phyloP scores from a whole-genome alignment of 35 echinoderm and acorn worm species.

The Apostichopus californicus region DNA sequence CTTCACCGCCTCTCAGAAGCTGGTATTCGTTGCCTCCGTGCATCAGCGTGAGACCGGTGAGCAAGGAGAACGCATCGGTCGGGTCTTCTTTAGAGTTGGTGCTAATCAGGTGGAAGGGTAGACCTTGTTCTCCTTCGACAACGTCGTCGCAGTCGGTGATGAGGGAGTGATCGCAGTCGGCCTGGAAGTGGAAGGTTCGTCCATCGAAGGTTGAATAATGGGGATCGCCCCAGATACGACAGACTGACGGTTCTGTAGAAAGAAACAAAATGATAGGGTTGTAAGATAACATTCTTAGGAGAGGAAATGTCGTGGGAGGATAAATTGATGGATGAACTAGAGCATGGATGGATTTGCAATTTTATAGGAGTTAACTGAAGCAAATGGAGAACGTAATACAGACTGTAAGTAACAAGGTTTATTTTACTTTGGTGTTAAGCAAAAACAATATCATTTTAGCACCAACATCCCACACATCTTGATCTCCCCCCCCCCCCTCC shows the following conservation, averaged over 20 bases:
- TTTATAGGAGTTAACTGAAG: too few relatives aligned
- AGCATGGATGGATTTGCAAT: too few relatives aligned
- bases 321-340: too few relatives aligned
- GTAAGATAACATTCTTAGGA: background rate
- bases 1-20: conserved; percentile 36
- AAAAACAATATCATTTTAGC: too few relatives aligned
- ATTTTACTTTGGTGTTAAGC: too few relatives aligned
- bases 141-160: conserved; percentile 45
- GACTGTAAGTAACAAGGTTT: too few relatives aligned
- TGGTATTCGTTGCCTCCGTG: conserved; percentile 54
- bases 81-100: conserved; percentile 64
- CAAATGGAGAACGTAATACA: too few relatives aligned
- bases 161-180: conserved; percentile 66
- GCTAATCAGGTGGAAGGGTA: conserved; percentile 68
- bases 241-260: conserved; percentile 61
- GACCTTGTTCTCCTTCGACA: background rate
- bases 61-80: conserved; percentile 47
- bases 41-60: conserved; percentile 51
- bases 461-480: too few relatives aligned
- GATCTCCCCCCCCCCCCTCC: too few relatives aligned
- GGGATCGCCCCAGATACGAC: conserved; percentile 77
- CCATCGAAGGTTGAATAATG: conserved; percentile 84
- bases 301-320: background rate
- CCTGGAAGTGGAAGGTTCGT: conserved; percentile 67
- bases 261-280: background rate